Conservation (phyloP, 2,113 vertebrate species). For the Podarcis muralis region DNA sequence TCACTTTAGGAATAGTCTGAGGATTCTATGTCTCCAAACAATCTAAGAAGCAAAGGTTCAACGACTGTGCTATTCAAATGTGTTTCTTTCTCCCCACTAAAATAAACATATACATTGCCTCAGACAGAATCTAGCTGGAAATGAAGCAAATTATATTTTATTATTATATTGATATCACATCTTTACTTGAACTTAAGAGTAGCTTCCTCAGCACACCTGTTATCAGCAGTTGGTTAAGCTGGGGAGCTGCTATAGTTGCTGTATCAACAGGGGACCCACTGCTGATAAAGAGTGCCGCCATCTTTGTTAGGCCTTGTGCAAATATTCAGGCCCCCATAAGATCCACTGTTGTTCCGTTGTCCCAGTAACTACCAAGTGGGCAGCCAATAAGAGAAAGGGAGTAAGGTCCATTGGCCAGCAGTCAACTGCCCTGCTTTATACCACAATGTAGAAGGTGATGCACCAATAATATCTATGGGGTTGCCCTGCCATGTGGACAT, state of each 20-base stretch:
- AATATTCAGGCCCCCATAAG: not conserved
- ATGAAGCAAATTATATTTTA: not conserved
- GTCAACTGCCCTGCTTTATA: not conserved
- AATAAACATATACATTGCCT: not conserved
- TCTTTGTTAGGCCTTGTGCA: not conserved
- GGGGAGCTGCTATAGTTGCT: not conserved
- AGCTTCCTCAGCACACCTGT: not conserved
- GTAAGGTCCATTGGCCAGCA: not conserved
- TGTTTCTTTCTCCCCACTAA: not conserved
- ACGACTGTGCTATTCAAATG: not conserved
- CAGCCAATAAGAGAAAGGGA: not conserved
- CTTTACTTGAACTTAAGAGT: not conserved
- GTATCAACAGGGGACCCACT: not conserved
- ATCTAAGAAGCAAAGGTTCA: not conserved
- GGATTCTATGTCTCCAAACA: conserved; percentile 4
- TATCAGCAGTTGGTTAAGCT: too few species aligned
- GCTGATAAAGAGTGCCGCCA: not conserved
- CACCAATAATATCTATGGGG: too few species aligned
- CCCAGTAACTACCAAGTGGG: not conserved
- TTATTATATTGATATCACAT: not conserved
- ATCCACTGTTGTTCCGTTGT: not conserved
- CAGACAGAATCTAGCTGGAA: not conserved
- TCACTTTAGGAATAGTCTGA: not conserved
- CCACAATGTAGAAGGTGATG: too few species aligned
- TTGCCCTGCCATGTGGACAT: not conserved